Conservation (phyloP, 2,113 vertebrate genomes). For the Lepisosteus oculatus region DNA sequence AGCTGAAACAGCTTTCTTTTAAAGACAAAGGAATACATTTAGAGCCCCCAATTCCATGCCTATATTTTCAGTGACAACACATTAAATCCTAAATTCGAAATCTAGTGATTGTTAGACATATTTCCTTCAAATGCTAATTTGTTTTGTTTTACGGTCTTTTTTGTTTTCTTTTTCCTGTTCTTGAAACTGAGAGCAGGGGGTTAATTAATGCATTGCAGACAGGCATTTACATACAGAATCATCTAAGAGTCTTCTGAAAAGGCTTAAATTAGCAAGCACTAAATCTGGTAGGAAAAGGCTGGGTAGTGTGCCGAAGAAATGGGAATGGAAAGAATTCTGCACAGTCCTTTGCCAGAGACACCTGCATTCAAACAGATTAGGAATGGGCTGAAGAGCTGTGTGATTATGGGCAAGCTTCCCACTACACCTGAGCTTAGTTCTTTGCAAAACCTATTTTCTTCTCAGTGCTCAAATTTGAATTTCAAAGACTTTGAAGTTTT, state of each 20-base stretch:
- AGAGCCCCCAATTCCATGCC: neutral
- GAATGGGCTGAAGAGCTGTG: neutral
- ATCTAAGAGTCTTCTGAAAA: neutral
- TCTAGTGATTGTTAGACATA: neutral
- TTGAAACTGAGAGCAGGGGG: conserved; percentile 2
- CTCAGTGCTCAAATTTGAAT: too few relatives aligned
- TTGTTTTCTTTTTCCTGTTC: conserved; percentile 3
- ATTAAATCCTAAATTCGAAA: neutral
- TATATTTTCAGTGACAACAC: too few relatives aligned
- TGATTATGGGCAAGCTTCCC: conserved; percentile 1
- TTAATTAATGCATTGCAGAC: conserved; percentile 10
- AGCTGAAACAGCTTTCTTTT: neutral
- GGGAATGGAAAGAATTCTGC: neutral
- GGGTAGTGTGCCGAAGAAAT: neutral
- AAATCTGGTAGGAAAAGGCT: conserved; percentile 1
- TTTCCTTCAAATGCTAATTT: neutral
- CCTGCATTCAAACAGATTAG: conserved; percentile 12
- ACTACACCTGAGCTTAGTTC: neutral
- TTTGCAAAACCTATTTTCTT: too few relatives aligned
- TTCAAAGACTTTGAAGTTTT: too few relatives aligned
- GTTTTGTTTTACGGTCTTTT: neutral
- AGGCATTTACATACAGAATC: neutral
- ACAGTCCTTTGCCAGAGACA: conserved; percentile 5
- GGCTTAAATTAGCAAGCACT: neutral
- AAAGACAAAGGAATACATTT: neutral